Evolutionary conservation across 2,113 vertebrate species (phyloP).

Genomic region (Pachycephala philippinensis): DNA sequence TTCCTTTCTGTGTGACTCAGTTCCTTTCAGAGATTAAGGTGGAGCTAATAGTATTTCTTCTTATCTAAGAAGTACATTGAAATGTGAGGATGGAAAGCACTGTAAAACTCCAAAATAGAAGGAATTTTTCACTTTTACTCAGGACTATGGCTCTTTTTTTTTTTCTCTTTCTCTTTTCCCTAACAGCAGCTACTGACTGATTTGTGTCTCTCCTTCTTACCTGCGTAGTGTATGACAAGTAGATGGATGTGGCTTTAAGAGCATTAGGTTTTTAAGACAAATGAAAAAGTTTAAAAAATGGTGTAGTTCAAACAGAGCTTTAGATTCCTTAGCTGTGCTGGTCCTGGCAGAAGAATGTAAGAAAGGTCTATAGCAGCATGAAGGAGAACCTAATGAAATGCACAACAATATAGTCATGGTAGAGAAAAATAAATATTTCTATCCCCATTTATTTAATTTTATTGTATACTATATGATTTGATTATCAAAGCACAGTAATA

Average conservation of each 20-base stretch:
- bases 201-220: background rate
- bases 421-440: conserved; percentile 1
- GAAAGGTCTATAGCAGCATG: background rate
- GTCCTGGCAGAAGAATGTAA: background rate
- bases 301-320: background rate
- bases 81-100: background rate
- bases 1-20: background rate
- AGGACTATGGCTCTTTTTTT: background rate
- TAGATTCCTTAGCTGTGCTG: background rate
- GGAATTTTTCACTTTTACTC: background rate
- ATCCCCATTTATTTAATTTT: conserved; percentile 12
- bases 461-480: conserved; percentile 11
- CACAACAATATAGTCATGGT: background rate
- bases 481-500: conserved; percentile 27
- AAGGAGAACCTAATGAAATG: background rate
- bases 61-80: background rate
- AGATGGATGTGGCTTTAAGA: background rate
- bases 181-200: background rate
- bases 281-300: background rate
- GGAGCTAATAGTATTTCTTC: background rate
- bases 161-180: background rate
- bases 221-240: background rate
- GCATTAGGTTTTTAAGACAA: background rate
- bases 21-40: background rate
- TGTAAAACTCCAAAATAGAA: background rate